phyloP scores from a whole-genome alignment of 2,113 vertebrate species.

The Emydura subglobosa region DNA sequence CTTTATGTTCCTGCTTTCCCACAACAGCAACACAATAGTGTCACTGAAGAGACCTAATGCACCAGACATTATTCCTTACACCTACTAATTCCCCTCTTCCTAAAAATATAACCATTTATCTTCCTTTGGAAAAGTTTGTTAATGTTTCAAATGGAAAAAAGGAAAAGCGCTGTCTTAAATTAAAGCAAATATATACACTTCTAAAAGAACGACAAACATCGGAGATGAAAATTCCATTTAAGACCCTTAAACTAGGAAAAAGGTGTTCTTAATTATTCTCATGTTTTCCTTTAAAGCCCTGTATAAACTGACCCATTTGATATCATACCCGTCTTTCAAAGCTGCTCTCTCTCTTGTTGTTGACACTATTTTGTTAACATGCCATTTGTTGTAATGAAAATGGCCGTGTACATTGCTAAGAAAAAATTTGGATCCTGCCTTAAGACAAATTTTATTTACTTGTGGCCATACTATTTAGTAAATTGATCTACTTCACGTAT shows the following conservation, averaged over 20 bases:
- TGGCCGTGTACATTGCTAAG: not conserved
- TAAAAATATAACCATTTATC: not conserved
- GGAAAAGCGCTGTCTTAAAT: not conserved
- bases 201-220: not conserved
- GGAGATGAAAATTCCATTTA: not conserved
- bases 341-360: slow-evolving; percentile 6
- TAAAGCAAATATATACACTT: not conserved
- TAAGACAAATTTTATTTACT: not conserved
- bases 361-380: slow-evolving; percentile 14
- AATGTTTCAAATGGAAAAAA: not conserved
- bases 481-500: not conserved
- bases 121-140: accelerated
- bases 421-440: not conserved
- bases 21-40: not conserved
- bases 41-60: not conserved
- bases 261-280: not conserved
- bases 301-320: not conserved
- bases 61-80: not conserved
- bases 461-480: not conserved
- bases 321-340: not conserved
- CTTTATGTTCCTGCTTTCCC: not conserved
- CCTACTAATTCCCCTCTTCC: not conserved
- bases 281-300: slow-evolving; percentile 7
- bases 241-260: not conserved
- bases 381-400: not conserved